phyloP scores from a whole-genome alignment of 64 coral and sea anemone genomes.

The Montipora capricornis region DNA sequence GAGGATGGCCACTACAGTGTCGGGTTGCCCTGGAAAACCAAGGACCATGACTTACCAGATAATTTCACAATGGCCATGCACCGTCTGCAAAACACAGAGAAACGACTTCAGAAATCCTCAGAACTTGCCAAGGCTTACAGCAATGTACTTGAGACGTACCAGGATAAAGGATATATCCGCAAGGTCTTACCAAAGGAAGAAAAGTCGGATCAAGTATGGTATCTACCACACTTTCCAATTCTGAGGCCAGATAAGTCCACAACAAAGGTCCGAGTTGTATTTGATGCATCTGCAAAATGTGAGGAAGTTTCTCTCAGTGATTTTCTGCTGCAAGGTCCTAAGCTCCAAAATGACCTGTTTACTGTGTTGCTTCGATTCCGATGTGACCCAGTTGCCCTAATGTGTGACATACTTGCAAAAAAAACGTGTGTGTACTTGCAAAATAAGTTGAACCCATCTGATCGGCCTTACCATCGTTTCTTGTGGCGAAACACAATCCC shows the following conservation, averaged over 20 bases:
- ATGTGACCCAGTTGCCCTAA: constrained; percentile 33
- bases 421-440: constrained; percentile 54
- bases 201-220: constrained; percentile 51
- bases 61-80: constrained; percentile 68
- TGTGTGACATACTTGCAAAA: constrained; percentile 65
- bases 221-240: constrained; percentile 79
- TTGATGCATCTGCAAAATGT: constrained; percentile 35
- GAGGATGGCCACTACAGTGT: constrained; percentile 51
- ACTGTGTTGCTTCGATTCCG: constrained; percentile 50
- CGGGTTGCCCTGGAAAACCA: constrained; percentile 50
- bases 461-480: constrained; percentile 46
- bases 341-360: constrained; percentile 44
- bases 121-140: constrained; percentile 52
- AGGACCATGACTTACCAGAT: constrained; percentile 41
- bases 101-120: constrained; percentile 13
- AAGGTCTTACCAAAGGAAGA: constrained; percentile 42
- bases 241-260: constrained; percentile 80
- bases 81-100: constrained; percentile 61
- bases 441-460: constrained; percentile 14
- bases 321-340: constrained; percentile 37
- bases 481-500: constrained; percentile 10
- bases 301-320: constrained; percentile 68
- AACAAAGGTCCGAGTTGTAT: constrained; percentile 73
- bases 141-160: constrained; percentile 48
- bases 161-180: constrained; percentile 59